phyloP scores from a whole-genome alignment of 2,113 vertebrate species.

The Delphinapterus leucas region DNA sequence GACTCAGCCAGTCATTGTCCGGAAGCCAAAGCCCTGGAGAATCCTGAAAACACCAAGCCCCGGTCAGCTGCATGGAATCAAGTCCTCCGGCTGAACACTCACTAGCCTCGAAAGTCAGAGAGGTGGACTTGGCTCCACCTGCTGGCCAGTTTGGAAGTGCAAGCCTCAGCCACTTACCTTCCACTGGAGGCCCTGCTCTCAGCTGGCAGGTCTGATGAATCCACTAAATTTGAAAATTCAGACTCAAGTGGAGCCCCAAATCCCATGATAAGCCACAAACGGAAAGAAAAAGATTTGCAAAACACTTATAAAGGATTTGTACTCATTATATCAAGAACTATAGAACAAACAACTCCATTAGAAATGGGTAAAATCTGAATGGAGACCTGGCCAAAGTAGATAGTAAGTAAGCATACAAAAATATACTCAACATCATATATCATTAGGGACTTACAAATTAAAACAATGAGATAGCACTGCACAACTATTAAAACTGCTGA shows the following conservation, averaged over 20 bases:
- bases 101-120: background rate
- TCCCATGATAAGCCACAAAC: background rate
- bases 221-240: background rate
- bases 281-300: background rate
- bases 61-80: background rate
- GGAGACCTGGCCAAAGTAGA: background rate
- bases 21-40: background rate
- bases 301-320: background rate
- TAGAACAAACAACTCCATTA: background rate
- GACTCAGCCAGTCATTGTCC: background rate
- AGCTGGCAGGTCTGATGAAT: background rate
- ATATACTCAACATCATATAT: background rate
- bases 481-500: background rate
- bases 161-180: background rate
- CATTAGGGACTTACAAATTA: background rate
- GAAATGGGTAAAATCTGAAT: background rate
- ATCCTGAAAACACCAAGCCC: background rate
- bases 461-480: background rate
- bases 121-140: background rate
- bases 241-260: background rate
- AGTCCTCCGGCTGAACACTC: background rate
- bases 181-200: background rate
- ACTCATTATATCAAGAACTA: background rate
- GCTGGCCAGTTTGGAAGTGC: background rate
- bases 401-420: background rate